Conservation (phyloP, 53 echinoderm and acorn worm genomes). For the Echinarachnius parma region DNA sequence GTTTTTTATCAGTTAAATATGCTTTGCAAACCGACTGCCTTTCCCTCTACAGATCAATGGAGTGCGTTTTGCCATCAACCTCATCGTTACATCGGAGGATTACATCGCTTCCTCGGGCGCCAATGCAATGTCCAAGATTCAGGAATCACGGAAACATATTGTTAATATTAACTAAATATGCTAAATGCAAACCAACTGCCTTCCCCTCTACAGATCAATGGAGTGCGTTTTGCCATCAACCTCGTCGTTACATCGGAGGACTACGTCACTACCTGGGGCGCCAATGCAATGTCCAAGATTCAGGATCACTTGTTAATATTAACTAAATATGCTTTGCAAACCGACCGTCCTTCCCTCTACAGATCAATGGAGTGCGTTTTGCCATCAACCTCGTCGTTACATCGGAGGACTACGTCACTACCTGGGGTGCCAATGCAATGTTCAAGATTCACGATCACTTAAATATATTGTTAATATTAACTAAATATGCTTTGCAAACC, state of each 20-base stretch:
- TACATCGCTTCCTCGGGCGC: slow-evolving; percentile 54
- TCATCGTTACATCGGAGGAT: slow-evolving; percentile 68
- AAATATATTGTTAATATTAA: no score
- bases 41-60: slow-evolving; percentile 68
- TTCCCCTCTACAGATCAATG: slow-evolving; percentile 66
- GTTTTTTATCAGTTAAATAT: no score
- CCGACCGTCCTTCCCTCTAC: background rate
- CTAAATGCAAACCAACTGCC: no score
- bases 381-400: slow-evolving; percentile 82
- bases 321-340: no score
- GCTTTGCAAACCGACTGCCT: no score
- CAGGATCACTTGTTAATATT: no score
- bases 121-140: slow-evolving; percentile 57
- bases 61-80: slow-evolving; percentile 73
- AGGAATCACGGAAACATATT: no score
- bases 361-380: slow-evolving; percentile 82
- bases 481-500: no score
- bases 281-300: slow-evolving; percentile 53
- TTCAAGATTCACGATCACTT: slow-evolving; percentile 75
- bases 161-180: no score
- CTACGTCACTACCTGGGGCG: slow-evolving; percentile 51
- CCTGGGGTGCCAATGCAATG: slow-evolving; percentile 55
- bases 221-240: slow-evolving; percentile 76
- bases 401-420: slow-evolving; percentile 53
- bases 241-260: slow-evolving; percentile 69